Evolutionary conservation across 2,888 invertebrate species (phyloP), one percentile per base, ranked within the genome.

Genomic region (Drosophila maculinotata): DNA sequence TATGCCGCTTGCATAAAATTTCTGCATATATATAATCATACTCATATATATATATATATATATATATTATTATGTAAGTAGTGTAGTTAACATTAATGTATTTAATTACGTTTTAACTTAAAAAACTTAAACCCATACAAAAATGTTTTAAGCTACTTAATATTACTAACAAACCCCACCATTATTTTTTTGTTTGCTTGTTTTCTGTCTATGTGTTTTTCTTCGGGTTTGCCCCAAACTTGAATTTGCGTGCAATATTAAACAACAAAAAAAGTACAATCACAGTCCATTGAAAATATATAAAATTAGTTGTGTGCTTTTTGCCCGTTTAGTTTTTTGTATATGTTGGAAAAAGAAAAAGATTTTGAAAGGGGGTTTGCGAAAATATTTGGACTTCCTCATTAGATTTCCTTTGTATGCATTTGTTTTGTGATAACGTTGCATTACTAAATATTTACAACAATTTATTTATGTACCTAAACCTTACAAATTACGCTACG

Each of bases 91-190:
- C 82, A 81, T 79, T 79, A 69, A 72, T 79, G 79, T 70, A 81
- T 86, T 71, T 69, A 74, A 78, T 76, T 85, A 76, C 49, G 69
- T 85, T 82, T 82, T 79, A 79, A 59, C 87, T 81, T 73, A 86
- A 39, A 79, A 82, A 83, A 82, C 76, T 81, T 81, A 83, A 81
- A 70, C 83, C 83, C 87, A 83, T 84, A 81, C 77, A 86, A 83
- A 73, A 77, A 83, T 81, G 75, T 58, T 79, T 71, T 79, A 86
- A 64, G 68, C 82, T 82, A 80, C 80, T 82, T 76, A 74, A 59
- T 64, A 33, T 58, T 69, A 72, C 39, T 76, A 76, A 85, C 76
- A 79, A 74, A 76, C 87, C 79, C 81, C 82, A 80, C 81, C 79
- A 74, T 66, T 58, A 41, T 38, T 47, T 59, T 41, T 44, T 59